These are phyloP conservation scores for Acronicta leporina DNA, from an alignment of 2,888 invertebrate species.

Conservation along the genomic window DNA sequence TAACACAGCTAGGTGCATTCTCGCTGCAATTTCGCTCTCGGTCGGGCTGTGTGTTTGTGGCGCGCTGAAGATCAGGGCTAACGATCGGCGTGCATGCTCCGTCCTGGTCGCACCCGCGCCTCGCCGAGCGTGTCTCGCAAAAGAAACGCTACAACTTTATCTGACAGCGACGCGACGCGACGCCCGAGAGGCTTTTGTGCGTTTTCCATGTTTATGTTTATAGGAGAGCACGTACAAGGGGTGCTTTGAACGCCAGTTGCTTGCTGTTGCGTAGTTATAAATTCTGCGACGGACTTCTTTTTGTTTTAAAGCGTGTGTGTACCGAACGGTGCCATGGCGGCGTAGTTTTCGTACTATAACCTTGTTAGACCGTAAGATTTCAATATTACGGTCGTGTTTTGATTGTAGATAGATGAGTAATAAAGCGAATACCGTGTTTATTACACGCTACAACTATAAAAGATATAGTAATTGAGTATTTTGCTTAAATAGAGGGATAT, in stretches of 20 bases:
- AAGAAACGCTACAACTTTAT: slow-evolving; percentile 88
- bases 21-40: slow-evolving; percentile 89
- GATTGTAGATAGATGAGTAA: slow-evolving; percentile 35
- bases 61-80: slow-evolving; percentile 90
- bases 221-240: slow-evolving; percentile 87
- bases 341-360: slow-evolving; percentile 59
- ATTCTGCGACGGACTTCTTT: slow-evolving; percentile 79
- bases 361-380: slow-evolving; percentile 49
- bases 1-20: slow-evolving; percentile 89
- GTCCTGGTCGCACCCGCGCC: slow-evolving; percentile 75
- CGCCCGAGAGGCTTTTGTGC: slow-evolving; percentile 88
- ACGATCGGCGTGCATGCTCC: slow-evolving; percentile 82
- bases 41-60: slow-evolving; percentile 89
- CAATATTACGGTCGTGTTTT: slow-evolving; percentile 36
- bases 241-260: slow-evolving; percentile 84
- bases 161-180: slow-evolving; percentile 86
- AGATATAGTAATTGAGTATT: background rate
- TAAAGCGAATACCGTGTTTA: slow-evolving; percentile 29
- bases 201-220: slow-evolving; percentile 89
- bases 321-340: slow-evolving; percentile 58
- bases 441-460: slow-evolving; percentile 18
- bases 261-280: slow-evolving; percentile 72
- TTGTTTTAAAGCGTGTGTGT: slow-evolving; percentile 76
- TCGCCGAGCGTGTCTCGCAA: slow-evolving; percentile 75
- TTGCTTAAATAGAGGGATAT: background rate